Evolutionary conservation across 2,113 vertebrate genomes (phyloP).

Genomic region (Nesospiza acunhae): DNA sequence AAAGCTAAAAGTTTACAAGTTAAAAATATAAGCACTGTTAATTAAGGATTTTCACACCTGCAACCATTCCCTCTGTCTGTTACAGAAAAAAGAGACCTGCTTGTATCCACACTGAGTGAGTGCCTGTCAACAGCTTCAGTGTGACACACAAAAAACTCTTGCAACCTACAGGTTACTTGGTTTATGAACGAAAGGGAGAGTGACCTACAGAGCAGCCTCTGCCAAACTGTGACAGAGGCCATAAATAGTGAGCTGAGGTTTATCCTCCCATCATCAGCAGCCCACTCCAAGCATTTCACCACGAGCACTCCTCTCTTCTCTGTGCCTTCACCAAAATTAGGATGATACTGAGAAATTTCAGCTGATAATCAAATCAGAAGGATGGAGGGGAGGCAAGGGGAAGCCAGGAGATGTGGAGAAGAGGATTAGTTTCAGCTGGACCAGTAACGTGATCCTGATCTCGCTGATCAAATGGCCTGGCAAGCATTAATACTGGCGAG

Average conservation of each 20-base stretch:
- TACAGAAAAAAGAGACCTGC: neutral
- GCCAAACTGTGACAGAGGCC: neutral
- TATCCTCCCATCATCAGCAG: neutral
- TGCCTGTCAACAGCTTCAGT: neutral
- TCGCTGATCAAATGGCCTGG: neutral
- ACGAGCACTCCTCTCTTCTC: fast-evolving
- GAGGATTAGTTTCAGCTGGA: neutral
- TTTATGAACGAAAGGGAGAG: neutral
- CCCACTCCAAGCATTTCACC: neutral
- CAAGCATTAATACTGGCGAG: neutral
- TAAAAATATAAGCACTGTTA: neutral
- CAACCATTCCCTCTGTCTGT: neutral
- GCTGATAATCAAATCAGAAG: neutral
- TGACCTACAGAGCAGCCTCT: neutral
- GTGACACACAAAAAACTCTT: neutral
- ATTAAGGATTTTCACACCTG: neutral
- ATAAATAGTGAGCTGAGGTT: neutral
- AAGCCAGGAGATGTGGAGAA: neutral
- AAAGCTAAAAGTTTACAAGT: neutral
- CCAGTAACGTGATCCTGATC: neutral
- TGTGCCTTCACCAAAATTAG: neutral
- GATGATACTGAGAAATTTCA: neutral
- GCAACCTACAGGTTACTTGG: neutral
- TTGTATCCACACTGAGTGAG: neutral
- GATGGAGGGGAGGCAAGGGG: neutral